Base-by-base conservation (phyloP, 2,113 vertebrate genomes). In the Hystrix cristata region DNA sequence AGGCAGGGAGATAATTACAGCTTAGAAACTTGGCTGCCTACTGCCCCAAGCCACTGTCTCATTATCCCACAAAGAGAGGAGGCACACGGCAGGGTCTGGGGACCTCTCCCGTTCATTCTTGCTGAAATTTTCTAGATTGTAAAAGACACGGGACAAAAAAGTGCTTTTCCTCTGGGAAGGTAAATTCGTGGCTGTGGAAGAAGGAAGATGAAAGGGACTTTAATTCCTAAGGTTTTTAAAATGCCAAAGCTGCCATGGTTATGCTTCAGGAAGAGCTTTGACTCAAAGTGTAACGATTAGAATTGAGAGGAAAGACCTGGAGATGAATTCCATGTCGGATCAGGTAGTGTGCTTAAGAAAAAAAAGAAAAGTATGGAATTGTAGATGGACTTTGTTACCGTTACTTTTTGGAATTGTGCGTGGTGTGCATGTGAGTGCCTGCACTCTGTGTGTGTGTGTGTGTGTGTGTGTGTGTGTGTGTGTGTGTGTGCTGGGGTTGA, bases 221-320 rank as follows among this genome's bases (percentile, higher is more conserved):
- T 69, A 93, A 83, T 95, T 94, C 60, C 78, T 46, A n/a, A 95
- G 91, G 46, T 91, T 93, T 96, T 86, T 72, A 86, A 94, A 96
- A 85, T 69, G 59, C 62, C 64, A 62, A 94, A 67, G n/a, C 87
- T 89, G 57, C 69, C 80, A 92, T 29, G 1, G 80, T 79, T 85
- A 62, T 84, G 80, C 89, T 93, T 84, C 21, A 95, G 90, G 76
- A 93, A 53, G 60, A 95, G 59, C 57, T 90, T 95, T 89, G n/a
- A 93, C 86, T 91, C 27, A 7, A 76, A 46, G 23, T 87, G 21
- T 81, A 74, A 92, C 84, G 88, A 97, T 90, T 25, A 81, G 89
- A 92, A 57, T 15, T 72, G 48, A 82, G 38, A 38, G 60, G 74
- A 92, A 94, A 95, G 59, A 46, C 25, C 48, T 72, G 65, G 72